Conservation (phyloP, 2,797 vertebrate species). For the Halcyon badia region DNA sequence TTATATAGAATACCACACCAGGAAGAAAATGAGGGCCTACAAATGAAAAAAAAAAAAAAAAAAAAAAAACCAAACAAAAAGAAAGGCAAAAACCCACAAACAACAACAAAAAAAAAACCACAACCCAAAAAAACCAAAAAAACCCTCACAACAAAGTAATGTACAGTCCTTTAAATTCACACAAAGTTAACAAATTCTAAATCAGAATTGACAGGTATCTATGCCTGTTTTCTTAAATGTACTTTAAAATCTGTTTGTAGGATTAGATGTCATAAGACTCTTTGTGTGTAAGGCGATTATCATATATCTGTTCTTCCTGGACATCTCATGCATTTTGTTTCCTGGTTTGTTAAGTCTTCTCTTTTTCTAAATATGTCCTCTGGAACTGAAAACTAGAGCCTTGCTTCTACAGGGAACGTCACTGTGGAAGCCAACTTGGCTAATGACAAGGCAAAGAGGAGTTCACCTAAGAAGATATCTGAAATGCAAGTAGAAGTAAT, state of each 20-base stretch:
- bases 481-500: neutral
- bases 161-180: neutral
- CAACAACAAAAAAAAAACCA: too few species aligned
- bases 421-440: neutral
- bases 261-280: neutral
- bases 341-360: neutral
- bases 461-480: neutral
- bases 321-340: neutral
- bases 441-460: neutral
- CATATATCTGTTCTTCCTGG: neutral
- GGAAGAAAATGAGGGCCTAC: neutral
- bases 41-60: neutral
- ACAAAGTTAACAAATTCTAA: neutral
- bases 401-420: neutral
- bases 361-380: neutral
- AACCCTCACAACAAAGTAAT: too few species aligned
- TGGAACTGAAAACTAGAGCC: neutral
- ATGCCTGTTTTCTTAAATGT: neutral
- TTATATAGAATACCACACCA: neutral
- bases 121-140: too few species aligned
- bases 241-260: neutral
- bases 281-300: rapidly evolving
- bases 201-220: neutral
- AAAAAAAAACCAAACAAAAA: neutral
- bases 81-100: too few species aligned